Evolutionary conservation across 2,888 invertebrate species (phyloP).

Genomic region (Leptogaster cylindrica): DNA sequence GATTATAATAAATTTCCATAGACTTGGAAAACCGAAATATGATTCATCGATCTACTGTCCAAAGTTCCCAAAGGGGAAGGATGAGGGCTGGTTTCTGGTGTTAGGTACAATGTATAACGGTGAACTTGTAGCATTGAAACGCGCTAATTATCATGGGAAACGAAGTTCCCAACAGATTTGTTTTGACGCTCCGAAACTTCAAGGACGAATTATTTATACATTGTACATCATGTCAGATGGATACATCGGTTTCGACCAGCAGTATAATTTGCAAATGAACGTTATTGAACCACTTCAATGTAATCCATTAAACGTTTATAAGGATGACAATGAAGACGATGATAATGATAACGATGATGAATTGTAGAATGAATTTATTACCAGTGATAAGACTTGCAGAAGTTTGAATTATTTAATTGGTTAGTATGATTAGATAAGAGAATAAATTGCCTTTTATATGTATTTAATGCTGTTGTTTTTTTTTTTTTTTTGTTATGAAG

Average conservation of each 20-base stretch:
- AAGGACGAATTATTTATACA: conserved; percentile 79
- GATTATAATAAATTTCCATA: conserved; percentile 66
- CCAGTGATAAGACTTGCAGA: too few species aligned
- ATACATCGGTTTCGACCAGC: conserved; percentile 93
- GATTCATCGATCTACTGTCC: conserved; percentile 82
- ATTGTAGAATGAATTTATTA: too few species aligned
- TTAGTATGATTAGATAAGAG: too few species aligned
- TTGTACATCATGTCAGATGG: conserved; percentile 90
- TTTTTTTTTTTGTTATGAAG: too few species aligned
- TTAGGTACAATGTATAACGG: conserved; percentile 75
- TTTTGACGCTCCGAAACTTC: conserved; percentile 69
- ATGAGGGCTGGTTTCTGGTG: conserved; percentile 93
- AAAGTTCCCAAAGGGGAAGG: conserved; percentile 89
- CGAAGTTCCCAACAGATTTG: conserved; percentile 65
- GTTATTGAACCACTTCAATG: conserved; percentile 54
- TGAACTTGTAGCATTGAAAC: conserved; percentile 83
- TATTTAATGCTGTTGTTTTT: too few species aligned
- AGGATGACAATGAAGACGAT: too few species aligned
- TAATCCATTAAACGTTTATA: too few species aligned
- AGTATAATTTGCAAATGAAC: conserved; percentile 70
- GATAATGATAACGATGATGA: too few species aligned
- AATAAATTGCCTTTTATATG: too few species aligned
- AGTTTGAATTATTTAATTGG: too few species aligned
- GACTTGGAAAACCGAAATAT: conserved; percentile 65
- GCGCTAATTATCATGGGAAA: conserved; percentile 67